phyloP scores from a whole-genome alignment of 2,113 vertebrate genomes.

The Lophius piscatorius region DNA sequence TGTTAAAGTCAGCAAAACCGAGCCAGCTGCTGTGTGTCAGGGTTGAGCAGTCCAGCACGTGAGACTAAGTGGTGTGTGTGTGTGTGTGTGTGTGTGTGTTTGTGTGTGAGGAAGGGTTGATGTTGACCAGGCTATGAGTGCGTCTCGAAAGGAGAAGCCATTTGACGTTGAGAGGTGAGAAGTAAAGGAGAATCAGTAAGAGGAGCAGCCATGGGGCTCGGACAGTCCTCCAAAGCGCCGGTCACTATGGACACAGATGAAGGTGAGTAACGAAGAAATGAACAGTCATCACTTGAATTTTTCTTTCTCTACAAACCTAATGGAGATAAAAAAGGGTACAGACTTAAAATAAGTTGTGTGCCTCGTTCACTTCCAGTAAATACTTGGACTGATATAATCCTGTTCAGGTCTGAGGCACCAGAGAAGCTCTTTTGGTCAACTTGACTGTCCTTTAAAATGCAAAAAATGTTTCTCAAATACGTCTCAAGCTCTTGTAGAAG shows the following conservation, averaged over 20 bases:
- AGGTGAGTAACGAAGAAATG: conserved; percentile 80
- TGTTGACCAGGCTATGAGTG: conserved; percentile 63
- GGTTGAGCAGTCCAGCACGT: conserved; percentile 31
- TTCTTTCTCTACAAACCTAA: too few species aligned
- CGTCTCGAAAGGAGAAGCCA: conserved; percentile 47
- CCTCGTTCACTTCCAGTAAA: too few species aligned
- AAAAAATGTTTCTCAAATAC: too few species aligned
- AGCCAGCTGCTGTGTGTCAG: conserved; percentile 13
- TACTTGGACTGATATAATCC: too few species aligned
- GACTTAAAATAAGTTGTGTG: too few species aligned
- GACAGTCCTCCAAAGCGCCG: conserved; percentile 87
- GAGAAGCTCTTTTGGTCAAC: too few species aligned
- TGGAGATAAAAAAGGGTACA: too few species aligned
- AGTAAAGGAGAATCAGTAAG: conserved; percentile 30
- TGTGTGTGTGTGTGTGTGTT: conserved; percentile 20
- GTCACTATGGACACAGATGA: conserved; percentile 82
- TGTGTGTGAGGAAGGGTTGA: conserved; percentile 12
- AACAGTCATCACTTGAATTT: background rate
- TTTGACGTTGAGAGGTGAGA: conserved; percentile 55
- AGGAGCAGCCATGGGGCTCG: conserved; percentile 88
- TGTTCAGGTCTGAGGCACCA: too few species aligned
- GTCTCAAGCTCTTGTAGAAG: too few species aligned
- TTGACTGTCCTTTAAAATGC: too few species aligned
- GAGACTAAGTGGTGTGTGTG: conserved; percentile 14
- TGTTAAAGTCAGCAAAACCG: conserved; percentile 47